Evolutionary conservation across 2,888 invertebrate genomes (phyloP), one percentile per base, ranked within the genome.

Genomic region (Lasioglossum vierecki): DNA sequence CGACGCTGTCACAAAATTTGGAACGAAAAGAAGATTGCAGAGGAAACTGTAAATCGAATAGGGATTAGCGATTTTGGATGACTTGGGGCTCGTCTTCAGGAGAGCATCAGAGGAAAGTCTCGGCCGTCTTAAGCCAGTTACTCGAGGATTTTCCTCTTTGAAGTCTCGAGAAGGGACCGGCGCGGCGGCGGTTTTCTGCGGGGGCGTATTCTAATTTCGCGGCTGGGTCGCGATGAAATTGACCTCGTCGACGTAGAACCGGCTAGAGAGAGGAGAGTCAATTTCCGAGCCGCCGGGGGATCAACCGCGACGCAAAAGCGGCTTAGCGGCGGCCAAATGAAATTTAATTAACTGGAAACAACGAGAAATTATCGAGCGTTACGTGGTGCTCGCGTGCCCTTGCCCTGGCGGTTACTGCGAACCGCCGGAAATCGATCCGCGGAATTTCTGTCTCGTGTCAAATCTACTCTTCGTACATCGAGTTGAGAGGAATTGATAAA

Each of bases 281-380:
- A 89, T 87, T 83, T 83, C 22, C 91, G 63, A n/a, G n/a, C 89
- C 9, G 82, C 30, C 57, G 5, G 85, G 68, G 78, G 89, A 90
- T 89, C 76, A 90, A 83, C 84, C 76, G 81, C 80, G 83, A 81
- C 78, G 78, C 84, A 87, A 90, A 92, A 93, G 90, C 91, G 84
- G 91, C 90, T 91, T 91, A 88, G 76, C 84, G 46, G 80, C 86
- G 81, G 77, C 89, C 88, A 91, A 93, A 92, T 89, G 91, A 93
- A 93, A 94, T 93, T 93, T 93, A 94, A 94, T 93, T 93, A 94
- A 93, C 92, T 89, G 91, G 91, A 90, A 91, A 90, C 92, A 92
- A 89, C 85, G 90, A 85, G 89, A 91, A 93, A 93, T 93, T 92
- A 93, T 91, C 91, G 88, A 77, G 86, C 88, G 91, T 93, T 92